These are phyloP conservation scores for Mya arenaria DNA, from an alignment of 1,140 invertebrate species.

Conservation along the genomic window DNA sequence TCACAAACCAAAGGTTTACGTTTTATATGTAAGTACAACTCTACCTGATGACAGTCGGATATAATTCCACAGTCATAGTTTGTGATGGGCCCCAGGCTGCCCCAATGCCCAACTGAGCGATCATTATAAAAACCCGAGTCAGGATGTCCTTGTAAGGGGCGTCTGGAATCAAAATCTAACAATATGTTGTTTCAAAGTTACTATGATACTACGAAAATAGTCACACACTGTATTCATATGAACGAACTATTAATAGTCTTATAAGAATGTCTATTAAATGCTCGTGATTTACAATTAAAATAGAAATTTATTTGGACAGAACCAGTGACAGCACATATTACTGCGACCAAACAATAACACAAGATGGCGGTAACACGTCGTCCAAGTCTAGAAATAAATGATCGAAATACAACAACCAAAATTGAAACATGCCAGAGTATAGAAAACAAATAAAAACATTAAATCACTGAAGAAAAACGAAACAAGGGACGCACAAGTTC, in stretches of 20 bases:
- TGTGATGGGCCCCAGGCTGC: conserved; percentile 14
- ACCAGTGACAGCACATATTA: not conserved
- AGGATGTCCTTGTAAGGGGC: not conserved
- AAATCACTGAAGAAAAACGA: too few species aligned
- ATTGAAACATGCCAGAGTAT: too few species aligned
- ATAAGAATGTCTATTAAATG: not conserved
- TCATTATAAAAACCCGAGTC: conserved; percentile 2
- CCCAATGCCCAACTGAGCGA: not conserved
- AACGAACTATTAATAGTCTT: not conserved
- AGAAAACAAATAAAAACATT: too few species aligned
- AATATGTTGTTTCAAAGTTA: not conserved
- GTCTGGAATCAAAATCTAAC: not conserved
- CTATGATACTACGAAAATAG: not conserved
- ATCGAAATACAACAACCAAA: too few species aligned
- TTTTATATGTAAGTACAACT: too few species aligned
- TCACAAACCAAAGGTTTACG: too few species aligned
- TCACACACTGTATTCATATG: not conserved
- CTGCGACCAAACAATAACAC: too few species aligned
- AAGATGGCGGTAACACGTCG: too few species aligned
- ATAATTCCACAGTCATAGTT: conserved; percentile 27
- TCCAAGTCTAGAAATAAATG: too few species aligned
- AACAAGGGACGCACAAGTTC: too few species aligned
- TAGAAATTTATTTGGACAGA: not conserved
- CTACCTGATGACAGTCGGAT: conserved; percentile 41
- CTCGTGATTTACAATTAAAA: not conserved